A percentile compares a stretch with the other conserved stretches of the same genome.
Conservation (phyloP, 1,140 invertebrate species). For the Drosophila kurseongensis region DNA sequence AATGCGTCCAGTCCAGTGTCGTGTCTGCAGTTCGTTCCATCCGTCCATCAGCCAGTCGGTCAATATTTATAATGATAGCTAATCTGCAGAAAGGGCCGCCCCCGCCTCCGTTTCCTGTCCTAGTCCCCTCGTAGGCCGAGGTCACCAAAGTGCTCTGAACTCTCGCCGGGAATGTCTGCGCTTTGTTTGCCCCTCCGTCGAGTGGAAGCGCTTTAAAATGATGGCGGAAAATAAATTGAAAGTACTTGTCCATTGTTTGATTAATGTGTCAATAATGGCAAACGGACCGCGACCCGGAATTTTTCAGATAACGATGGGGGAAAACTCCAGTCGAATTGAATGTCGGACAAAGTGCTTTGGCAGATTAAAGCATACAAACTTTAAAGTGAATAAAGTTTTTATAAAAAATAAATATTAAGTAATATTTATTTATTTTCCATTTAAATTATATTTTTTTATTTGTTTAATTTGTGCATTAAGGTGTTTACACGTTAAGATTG, state of each 20-base stretch:
- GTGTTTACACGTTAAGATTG: too few species aligned
- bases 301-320: conserved; percentile 23
- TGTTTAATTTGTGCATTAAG: too few species aligned
- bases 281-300: conserved; percentile 35
- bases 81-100: conserved; percentile 54
- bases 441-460: too few species aligned
- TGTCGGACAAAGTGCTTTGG: conserved; percentile 26
- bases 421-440: too few species aligned
- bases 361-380: conserved; percentile 1
- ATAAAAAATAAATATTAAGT: too few species aligned
- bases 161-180: conserved; percentile 29
- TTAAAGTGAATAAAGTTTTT: not conserved
- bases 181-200: conserved; percentile 34
- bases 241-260: conserved; percentile 80
- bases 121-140: conserved; percentile 24
- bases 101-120: not conserved
- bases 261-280: conserved; percentile 81
- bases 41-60: conserved; percentile 59
- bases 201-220: conserved; percentile 62
- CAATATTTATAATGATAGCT: conserved; percentile 82
- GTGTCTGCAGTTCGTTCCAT: conserved; percentile 30
- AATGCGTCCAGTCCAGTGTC: conserved; percentile 36
- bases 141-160: conserved; percentile 37
- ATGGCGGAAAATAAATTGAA: conserved; percentile 74
- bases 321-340: conserved; percentile 22